phyloP scores from a whole-genome alignment of 2,888 invertebrate genomes.

The Cheilosia vernalis region DNA sequence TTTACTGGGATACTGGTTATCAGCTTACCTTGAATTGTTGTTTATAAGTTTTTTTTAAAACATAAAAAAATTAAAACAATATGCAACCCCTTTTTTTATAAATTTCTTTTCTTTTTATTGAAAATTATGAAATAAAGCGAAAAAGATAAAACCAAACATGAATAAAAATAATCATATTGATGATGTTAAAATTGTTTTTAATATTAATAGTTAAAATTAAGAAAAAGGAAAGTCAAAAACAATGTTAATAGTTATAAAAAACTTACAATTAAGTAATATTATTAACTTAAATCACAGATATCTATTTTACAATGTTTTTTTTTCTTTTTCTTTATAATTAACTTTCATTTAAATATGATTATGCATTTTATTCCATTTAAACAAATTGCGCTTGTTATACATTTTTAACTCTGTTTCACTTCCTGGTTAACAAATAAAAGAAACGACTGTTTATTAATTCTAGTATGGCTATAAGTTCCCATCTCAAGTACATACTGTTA shows the following conservation, averaged over 20 bases:
- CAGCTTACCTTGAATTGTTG: too few species aligned
- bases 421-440: conserved; percentile 18
- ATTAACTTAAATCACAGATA: conserved; percentile 83
- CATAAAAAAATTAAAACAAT: too few species aligned
- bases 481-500: conserved; percentile 29
- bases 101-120: conserved; percentile 54
- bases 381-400: conserved; percentile 5
- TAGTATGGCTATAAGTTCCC: conserved; percentile 67
- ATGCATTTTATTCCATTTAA: conserved; percentile 11
- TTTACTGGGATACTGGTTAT: too few species aligned
- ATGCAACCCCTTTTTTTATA: conserved; percentile 12
- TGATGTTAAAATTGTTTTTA: conserved; percentile 23
- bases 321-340: conserved; percentile 12
- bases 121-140: conserved; percentile 51
- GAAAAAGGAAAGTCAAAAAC: conserved; percentile 16
- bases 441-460: conserved; percentile 32
- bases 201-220: conserved; percentile 3
- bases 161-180: conserved; percentile 27
- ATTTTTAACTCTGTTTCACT: conserved; percentile 1
- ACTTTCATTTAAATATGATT: conserved; percentile 19
- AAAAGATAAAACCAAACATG: conserved; percentile 38
- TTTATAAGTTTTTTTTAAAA: too few species aligned
- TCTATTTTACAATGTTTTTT: conserved; percentile 75
- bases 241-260: conserved; percentile 53
- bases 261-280: conserved; percentile 78